These are phyloP conservation scores for Thalpophila matura DNA, from an alignment of 2,888 invertebrate genomes.

Conservation along the genomic window DNA sequence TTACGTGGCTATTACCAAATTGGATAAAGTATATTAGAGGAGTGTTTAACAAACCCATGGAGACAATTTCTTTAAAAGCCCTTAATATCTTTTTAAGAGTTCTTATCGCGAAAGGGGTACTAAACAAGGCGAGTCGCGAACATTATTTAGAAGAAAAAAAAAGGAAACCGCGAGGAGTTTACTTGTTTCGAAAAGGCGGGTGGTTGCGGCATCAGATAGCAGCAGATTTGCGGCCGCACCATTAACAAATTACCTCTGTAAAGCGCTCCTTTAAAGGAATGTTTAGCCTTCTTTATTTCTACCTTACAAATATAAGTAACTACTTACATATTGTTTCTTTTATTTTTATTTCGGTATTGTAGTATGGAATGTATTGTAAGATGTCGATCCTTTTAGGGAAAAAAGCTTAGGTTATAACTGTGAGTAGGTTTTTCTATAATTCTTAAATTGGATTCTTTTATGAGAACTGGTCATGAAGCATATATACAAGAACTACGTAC, in stretches of 20 bases:
- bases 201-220: slow-evolving; percentile 85
- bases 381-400: no score
- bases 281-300: slow-evolving; percentile 68
- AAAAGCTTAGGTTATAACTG: no score
- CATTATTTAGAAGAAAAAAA: slow-evolving; percentile 87
- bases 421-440: no score
- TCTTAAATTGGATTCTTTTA: no score
- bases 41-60: slow-evolving; percentile 68
- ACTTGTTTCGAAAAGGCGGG: slow-evolving; percentile 87
- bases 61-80: slow-evolving; percentile 87
- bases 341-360: not conserved
- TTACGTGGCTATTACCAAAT: slow-evolving; percentile 50
- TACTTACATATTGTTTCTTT: not conserved
- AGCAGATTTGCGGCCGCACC: slow-evolving; percentile 85
- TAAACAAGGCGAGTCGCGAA: slow-evolving; percentile 83
- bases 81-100: slow-evolving; percentile 86
- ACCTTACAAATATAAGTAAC: slow-evolving; percentile 38
- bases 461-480: no score
- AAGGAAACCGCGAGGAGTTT: slow-evolving; percentile 80
- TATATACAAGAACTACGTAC: no score
- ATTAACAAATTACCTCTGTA: slow-evolving; percentile 88
- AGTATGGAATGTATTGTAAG: not conserved
- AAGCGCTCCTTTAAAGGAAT: slow-evolving; percentile 69
- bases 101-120: slow-evolving; percentile 86
- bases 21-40: slow-evolving; percentile 45